Conservation (phyloP, 2,888 invertebrate genomes). For the Vesta saturnalis region DNA sequence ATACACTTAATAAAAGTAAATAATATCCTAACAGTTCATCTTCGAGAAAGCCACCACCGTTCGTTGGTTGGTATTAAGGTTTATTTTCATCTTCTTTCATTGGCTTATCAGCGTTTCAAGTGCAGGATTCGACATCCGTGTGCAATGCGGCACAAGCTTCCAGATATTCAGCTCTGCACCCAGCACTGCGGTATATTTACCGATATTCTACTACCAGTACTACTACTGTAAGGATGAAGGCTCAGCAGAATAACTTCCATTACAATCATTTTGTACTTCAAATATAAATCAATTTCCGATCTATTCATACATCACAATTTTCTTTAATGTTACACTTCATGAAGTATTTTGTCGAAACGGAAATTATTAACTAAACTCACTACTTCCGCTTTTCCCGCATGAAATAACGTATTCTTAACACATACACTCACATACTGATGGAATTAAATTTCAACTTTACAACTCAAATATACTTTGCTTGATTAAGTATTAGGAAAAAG, state of each 20-base stretch:
- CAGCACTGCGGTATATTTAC: conserved; percentile 54
- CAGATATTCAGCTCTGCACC: conserved; percentile 47
- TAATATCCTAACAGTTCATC: conserved; percentile 26
- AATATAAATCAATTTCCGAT: conserved; percentile 59
- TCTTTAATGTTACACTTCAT: conserved; percentile 27
- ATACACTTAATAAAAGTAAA: conserved; percentile 21
- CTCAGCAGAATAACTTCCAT: conserved; percentile 55
- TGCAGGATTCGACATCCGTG: conserved; percentile 48
- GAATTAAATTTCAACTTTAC: conserved; percentile 1
- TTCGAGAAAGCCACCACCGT: conserved; percentile 16
- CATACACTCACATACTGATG: not conserved
- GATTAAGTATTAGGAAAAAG: conserved; percentile 8
- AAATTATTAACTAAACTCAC: conserved; percentile 21
- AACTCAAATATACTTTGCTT: conserved; percentile 6
- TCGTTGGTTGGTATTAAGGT: conserved; percentile 6
- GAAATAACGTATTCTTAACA: conserved; percentile 11
- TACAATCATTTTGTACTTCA: conserved; percentile 56
- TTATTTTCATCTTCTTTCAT: conserved; percentile 37
- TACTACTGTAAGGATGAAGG: conserved; percentile 49
- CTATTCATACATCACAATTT: conserved; percentile 46
- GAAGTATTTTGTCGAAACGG: conserved; percentile 16
- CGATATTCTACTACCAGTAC: conserved; percentile 41
- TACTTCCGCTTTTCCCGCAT: not conserved
- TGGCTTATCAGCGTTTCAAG: conserved; percentile 50
- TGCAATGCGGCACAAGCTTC: conserved; percentile 53